Evolutionary conservation across 2,113 vertebrate genomes (phyloP), one percentile per base, ranked within the genome.

Genomic region (Sarotherodon lohbergeri): DNA sequence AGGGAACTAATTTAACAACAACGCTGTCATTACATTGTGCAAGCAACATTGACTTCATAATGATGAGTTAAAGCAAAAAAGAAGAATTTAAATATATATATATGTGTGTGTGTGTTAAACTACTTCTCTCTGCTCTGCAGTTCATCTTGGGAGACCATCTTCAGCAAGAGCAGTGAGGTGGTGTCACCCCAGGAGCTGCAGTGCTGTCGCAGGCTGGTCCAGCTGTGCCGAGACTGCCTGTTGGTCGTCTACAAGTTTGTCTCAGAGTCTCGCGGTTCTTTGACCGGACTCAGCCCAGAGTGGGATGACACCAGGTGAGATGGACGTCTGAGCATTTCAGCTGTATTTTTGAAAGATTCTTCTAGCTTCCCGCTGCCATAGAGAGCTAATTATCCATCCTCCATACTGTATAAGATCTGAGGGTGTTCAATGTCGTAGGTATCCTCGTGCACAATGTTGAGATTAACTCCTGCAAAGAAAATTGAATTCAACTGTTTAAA

Each of bases 181-280:
- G 95, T 98, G 92, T 98, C 97, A 24, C 96, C 98, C 3, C 97
- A 97, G 95, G 96, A 97, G 94, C 96, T 98, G 91, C 98, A 98
- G 84, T 99, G 98, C 92, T 99, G 98, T 95, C 98, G 97, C 84
- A 97, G 97, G 86, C 93, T 99, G 93, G 98, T 99, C 9, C 98
- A 98, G 95, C 98, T 99, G 88, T 99, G 98, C 89, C 97, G 98
- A 88, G 97, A 98, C 95, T 99, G 98, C 94, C 96, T 99, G 92
- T 95, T 99, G 78, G 97, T 99, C 82, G 98, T 98, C 92, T 99
- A 99, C 97, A 99, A 98, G 96, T 98, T 98, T 36, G 97, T 98
- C 24, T 95, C 95, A 0, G 98, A 99, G 86, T 96, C 98, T 41
- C 97, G 97, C 46, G 97, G 97, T 86, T 97, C 98, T 7, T 87